These are phyloP conservation scores for Sylvietta virens DNA, from an alignment of 2,113 vertebrate genomes.

Conservation along the genomic window DNA sequence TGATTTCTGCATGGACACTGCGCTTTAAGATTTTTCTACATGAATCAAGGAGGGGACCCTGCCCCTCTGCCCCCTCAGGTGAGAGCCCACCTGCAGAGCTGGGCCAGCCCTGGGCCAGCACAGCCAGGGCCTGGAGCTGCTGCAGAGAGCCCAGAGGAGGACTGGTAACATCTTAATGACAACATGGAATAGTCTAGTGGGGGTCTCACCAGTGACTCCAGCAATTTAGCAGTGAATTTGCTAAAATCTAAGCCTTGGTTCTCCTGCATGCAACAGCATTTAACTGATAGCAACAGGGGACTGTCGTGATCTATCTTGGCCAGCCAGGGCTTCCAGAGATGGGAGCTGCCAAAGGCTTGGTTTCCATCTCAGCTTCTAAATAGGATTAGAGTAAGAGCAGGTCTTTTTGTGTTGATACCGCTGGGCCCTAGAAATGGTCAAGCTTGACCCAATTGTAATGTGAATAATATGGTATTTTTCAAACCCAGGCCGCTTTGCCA, in stretches of 20 bases:
- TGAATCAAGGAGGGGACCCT: background rate
- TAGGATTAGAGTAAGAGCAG: background rate
- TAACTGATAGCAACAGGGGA: background rate
- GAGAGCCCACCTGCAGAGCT: background rate
- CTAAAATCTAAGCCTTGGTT: background rate
- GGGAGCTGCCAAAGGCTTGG: background rate
- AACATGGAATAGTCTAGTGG: fast-evolving
- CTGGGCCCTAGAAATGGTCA: background rate
- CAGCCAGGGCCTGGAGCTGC: background rate
- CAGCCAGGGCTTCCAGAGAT: background rate
- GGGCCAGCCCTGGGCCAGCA: background rate
- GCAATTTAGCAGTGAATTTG: background rate
- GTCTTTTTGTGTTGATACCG: background rate
- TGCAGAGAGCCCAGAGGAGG: background rate
- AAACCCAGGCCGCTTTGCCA: background rate
- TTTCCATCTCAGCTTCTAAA: background rate
- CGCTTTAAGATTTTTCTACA: background rate
- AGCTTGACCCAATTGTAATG: background rate
- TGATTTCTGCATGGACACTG: background rate
- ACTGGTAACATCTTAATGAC: background rate
- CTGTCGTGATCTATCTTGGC: background rate
- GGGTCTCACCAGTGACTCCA: background rate
- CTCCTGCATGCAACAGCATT: background rate
- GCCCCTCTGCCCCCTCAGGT: background rate
- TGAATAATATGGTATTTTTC: background rate